Evolutionary conservation across 2,888 invertebrate species (phyloP), one percentile per base, ranked within the genome.

Genomic region (Epinotia demarniana): DNA sequence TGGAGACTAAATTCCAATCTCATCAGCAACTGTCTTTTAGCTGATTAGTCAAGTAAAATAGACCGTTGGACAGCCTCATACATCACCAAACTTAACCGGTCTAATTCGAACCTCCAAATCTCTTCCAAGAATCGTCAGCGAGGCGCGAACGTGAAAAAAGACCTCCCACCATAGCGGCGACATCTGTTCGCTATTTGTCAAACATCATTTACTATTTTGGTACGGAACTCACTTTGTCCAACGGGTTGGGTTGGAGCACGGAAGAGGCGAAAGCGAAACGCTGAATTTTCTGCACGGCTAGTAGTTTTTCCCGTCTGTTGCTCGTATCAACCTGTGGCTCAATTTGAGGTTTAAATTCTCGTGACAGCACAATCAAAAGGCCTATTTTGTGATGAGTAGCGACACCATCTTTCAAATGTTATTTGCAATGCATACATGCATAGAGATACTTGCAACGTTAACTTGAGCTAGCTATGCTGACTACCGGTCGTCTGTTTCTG

Each of bases 151-250:
- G 75, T 61, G 76, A 79, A 81, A 82, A 84, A 85, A 85, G 86
- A 82, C 84, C 82, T 81, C 84, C 83, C 85, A 82, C 83, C 77
- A 57, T 63, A 75, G 67, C 73, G 80, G 84, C 86, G 89, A 88
- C 92, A 92, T 92, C 92, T 92, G 93, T 86, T 88, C 83, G 86
- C 90, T 90, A 92, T 92, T 92, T 92, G 92, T 93, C 92, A 92
- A 91, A 92, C 90, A 89, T 89, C 89, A 87, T 88, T 90, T 89
- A 90, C 89, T 92, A 91, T 92, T 92, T 92, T 91, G 86, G 88
- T 76, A 82, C 82, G 81, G 80, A 84, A 85, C 80, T 84, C 84
- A 82, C 83, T 87, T 86, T 87, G 89, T 88, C 87, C 85, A 83
- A 76, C 80, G 82, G 79, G 80, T 80, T 81, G 75, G 72, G 72